phyloP scores from a whole-genome alignment of 1,140 invertebrate species.

The Drosophila takahashii region DNA sequence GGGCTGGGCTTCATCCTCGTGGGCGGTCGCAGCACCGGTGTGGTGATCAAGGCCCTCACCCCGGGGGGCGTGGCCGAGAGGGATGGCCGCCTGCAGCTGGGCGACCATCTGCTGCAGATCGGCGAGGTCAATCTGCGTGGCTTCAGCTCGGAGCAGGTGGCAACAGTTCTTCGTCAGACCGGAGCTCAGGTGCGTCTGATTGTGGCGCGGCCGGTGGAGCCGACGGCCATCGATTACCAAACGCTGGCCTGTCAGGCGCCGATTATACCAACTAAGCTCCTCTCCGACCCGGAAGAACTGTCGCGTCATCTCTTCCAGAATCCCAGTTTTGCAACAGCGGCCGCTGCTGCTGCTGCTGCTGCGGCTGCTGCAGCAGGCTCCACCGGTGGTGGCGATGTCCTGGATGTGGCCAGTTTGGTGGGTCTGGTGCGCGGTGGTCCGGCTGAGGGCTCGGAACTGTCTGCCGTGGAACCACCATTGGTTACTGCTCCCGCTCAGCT shows the following conservation, averaged over 20 bases:
- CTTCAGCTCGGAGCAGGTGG: slow-evolving; percentile 97
- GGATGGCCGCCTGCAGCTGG: slow-evolving; percentile 94
- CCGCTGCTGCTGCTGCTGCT: slow-evolving; percentile 55
- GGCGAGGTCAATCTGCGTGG: slow-evolving; percentile 96
- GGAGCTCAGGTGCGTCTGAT: slow-evolving; percentile 94
- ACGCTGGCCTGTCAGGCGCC: slow-evolving; percentile 89
- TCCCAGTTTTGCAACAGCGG: slow-evolving; percentile 73
- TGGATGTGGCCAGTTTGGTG: slow-evolving; percentile 61
- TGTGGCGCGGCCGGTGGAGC: slow-evolving; percentile 94
- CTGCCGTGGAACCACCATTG: slow-evolving; percentile 27
- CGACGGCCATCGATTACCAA: slow-evolving; percentile 88
- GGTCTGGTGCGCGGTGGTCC: slow-evolving; percentile 70
- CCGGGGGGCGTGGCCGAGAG: slow-evolving; percentile 96
- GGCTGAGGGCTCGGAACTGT: slow-evolving; percentile 62
- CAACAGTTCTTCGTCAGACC: slow-evolving; percentile 94
- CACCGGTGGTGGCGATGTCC: slow-evolving; percentile 8
- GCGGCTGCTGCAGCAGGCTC: slow-evolving; percentile 40
- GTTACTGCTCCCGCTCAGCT: slow-evolving; percentile 3
- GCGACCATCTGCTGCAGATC: slow-evolving; percentile 97
- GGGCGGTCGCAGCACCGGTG: slow-evolving; percentile 97
- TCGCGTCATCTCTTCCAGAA: slow-evolving; percentile 91
- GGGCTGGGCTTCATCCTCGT: slow-evolving; percentile 96
- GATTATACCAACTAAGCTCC: slow-evolving; percentile 92
- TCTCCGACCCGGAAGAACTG: slow-evolving; percentile 92
- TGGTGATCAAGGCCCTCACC: slow-evolving; percentile 96